Percentiles rank a stretch among this genome's conserved stretches.
Conservation (phyloP, 2,888 invertebrate species). For the Anticlea derivata region DNA sequence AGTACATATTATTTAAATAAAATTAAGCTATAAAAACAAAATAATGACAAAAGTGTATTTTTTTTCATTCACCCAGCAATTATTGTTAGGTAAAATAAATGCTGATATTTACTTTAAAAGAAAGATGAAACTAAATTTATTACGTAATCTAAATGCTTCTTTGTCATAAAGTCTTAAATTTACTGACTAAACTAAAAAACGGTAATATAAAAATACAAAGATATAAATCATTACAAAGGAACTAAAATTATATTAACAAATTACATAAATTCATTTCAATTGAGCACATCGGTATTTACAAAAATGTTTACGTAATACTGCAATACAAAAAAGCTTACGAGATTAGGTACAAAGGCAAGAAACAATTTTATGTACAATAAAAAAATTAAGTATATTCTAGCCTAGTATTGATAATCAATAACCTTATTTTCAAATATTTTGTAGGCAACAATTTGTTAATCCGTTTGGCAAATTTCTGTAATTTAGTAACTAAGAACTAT, state of each 20-base stretch:
- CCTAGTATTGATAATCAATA: no score
- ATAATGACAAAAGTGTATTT: no score
- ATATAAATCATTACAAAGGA: neutral
- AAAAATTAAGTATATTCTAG: no score
- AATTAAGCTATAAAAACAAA: neutral
- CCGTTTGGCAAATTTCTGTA: no score
- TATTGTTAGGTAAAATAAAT: constrained; percentile 9
- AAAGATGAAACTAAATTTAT: constrained; percentile 1
- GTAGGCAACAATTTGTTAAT: no score
- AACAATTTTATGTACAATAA: constrained; percentile 18
- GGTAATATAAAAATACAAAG: constrained; percentile 14
- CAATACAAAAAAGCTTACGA: constrained; percentile 19
- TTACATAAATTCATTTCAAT: neutral
- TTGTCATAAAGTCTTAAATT: constrained; percentile 22
- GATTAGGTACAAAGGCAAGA: constrained; percentile 36
- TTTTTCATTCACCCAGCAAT: neutral
- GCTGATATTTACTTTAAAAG: no score
- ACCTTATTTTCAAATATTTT: no score
- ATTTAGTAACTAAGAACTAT: no score
- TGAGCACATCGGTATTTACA: constrained; percentile 28
- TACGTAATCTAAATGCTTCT: constrained; percentile 21
- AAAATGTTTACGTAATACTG: constrained; percentile 30
- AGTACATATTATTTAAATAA: neutral
- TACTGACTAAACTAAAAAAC: constrained; percentile 4
- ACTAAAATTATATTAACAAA: neutral